Conservation (phyloP, 1,140 invertebrate genomes). For the Glossosoma conforme region DNA sequence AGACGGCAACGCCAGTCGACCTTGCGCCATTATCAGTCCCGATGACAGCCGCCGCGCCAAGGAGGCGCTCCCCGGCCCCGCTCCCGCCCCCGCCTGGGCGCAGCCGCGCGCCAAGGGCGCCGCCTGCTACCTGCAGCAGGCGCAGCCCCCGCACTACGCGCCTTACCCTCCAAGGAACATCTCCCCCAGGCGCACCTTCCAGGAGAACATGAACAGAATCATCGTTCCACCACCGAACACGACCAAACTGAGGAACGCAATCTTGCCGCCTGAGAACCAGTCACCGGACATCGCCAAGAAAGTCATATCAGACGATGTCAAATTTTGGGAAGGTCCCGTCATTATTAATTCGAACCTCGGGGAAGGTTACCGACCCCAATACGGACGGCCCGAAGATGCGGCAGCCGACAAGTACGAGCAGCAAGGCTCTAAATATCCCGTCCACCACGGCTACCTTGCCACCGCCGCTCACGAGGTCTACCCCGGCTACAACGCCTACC, state of each 20-base stretch:
- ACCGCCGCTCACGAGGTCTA: slow-evolving; percentile 5
- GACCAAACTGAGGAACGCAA: slow-evolving; percentile 5
- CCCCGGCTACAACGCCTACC: slow-evolving; percentile 1
- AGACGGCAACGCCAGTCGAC: slow-evolving; percentile 28
- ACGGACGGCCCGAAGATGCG: not conserved
- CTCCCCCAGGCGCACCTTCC: slow-evolving; percentile 49
- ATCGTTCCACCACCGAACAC: slow-evolving; percentile 39
- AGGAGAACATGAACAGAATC: slow-evolving; percentile 49
- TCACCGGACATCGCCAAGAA: not conserved
- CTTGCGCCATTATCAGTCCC: slow-evolving; percentile 49
- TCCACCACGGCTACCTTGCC: slow-evolving; percentile 3
- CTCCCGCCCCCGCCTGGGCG: slow-evolving; percentile 31
- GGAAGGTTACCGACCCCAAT: slow-evolving; percentile 8
- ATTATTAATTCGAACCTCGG: slow-evolving; percentile 8
- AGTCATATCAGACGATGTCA: slow-evolving; percentile 1
- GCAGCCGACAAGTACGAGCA: not conserved
- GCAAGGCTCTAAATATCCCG: slow-evolving; percentile 3
- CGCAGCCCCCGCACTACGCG: slow-evolving; percentile 32
- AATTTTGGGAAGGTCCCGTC: slow-evolving; percentile 8
- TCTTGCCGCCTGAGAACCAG: not conserved
- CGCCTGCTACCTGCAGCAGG: not conserved
- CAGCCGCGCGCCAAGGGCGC: slow-evolving; percentile 28
- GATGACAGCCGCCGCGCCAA: slow-evolving; percentile 39
- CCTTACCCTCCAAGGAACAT: slow-evolving; percentile 43
- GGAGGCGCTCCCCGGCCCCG: slow-evolving; percentile 30